Conservation (phyloP, 92 coral and sea anemone genomes). For the Palythoa caribaeorum region DNA sequence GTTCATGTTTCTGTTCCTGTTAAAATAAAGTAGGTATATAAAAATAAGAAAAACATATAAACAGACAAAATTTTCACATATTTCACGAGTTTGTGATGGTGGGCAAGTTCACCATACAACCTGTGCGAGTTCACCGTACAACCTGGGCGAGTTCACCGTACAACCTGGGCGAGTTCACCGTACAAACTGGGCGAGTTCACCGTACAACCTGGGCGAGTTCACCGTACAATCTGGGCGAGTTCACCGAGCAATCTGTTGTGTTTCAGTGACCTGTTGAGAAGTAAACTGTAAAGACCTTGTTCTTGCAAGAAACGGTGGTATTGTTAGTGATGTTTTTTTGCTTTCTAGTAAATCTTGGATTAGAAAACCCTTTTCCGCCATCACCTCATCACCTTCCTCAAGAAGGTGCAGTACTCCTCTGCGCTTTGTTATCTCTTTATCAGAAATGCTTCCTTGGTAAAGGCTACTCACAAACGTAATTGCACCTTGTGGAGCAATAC, state of each 20-base stretch:
- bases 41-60: too few relatives aligned
- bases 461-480: slow-evolving; percentile 51
- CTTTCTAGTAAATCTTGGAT: slow-evolving; percentile 28
- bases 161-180: too few relatives aligned
- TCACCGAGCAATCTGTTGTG: slow-evolving; percentile 60
- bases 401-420: slow-evolving; percentile 47
- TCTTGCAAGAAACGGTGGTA: slow-evolving; percentile 64
- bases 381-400: slow-evolving; percentile 55
- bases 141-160: too few relatives aligned
- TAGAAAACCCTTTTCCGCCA: slow-evolving; percentile 67
- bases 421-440: slow-evolving; percentile 49
- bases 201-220: too few relatives aligned
- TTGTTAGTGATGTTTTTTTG: slow-evolving; percentile 30
- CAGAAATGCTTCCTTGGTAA: slow-evolving; percentile 57
- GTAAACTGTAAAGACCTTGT: slow-evolving; percentile 47
- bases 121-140: too few relatives aligned
- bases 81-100: too few relatives aligned
- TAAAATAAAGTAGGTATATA: too few relatives aligned
- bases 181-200: too few relatives aligned
- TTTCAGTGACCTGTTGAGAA: slow-evolving; percentile 39
- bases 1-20: too few relatives aligned
- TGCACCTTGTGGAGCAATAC: slow-evolving; percentile 47
- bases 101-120: too few relatives aligned
- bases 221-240: too few relatives aligned
- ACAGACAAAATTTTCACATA: too few relatives aligned